Base-by-base conservation (phyloP, 2,113 vertebrate species). In the Myotis davidii region DNA sequence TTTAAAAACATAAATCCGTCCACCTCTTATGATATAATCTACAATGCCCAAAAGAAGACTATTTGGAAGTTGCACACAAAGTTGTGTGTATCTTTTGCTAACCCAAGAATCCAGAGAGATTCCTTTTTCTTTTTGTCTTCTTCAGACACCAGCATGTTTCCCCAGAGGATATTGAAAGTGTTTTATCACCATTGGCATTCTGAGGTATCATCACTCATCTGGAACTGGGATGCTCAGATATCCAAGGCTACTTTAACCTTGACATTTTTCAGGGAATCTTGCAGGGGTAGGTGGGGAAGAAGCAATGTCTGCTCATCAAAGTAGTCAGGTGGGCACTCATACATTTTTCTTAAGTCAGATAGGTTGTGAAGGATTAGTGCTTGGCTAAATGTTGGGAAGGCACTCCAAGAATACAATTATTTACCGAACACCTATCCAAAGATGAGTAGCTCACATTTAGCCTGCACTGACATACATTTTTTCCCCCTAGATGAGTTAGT, bases 1-100 rank as follows among this genome's bases (percentile, higher is more conserved):
- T 94, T 95, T 84, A 32, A 90, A 78, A 90, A 78, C 34, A 86
- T 70, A 87, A 86, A 54, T 79, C 94, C 21, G 82, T 12, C 25
- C 88, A 76, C 56, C 11, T 1, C 21, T 86, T 61, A 59, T 56
- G 37, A 70, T 59, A 27, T 48, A 52, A 14, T 91, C 16, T 69
- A 90, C 1, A 59, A 50, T 94, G 10, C 14, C 64, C 45, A 21
- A 87, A 84, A 95, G 48, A 85, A 86, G 37, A 21, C 1, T 59
- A 64, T 95, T 88, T 96, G 84, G 37, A 69, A 79, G 2, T 25
- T 39, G 14, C n/a, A 82, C 5, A 85, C 59, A 76, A 92, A 85
- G 10, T 32, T 76, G n/a, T 64, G 37, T 67, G 9, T 50, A 17
- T 59, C 67, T 64, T 54, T 87, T 64, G 21, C 11, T 64, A 56